phyloP scores from a whole-genome alignment of 1,140 invertebrate genomes.

The Lordiphosa mommai region DNA sequence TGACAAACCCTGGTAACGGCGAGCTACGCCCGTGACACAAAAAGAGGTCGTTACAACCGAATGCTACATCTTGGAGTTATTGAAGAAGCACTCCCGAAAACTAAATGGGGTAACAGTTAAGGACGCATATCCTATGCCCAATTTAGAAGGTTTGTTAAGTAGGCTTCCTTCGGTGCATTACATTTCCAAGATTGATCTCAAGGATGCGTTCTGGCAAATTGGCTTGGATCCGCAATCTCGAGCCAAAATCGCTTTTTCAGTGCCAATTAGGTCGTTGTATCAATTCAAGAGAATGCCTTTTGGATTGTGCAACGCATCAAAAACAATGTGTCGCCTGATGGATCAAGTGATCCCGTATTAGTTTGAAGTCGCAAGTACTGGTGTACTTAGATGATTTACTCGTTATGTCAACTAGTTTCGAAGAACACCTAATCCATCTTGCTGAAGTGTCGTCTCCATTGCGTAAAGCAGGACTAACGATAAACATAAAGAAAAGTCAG shows the following conservation, averaged over 20 bases:
- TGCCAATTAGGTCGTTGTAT: conserved; percentile 63
- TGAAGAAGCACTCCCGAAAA: conserved; percentile 4
- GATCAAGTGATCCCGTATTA: conserved; percentile 5
- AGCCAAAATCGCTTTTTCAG: conserved; percentile 80
- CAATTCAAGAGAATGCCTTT: too few species aligned
- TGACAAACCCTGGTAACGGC: too few species aligned
- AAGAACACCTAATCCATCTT: too few species aligned
- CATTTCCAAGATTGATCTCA: conserved; percentile 14
- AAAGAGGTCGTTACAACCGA: too few species aligned
- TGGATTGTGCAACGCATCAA: conserved; percentile 3
- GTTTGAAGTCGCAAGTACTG: too few species aligned
- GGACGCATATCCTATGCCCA: conserved; percentile 25
- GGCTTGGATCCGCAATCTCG: conserved; percentile 37
- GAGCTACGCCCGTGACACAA: too few species aligned
- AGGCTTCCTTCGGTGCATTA: conserved; percentile 19
- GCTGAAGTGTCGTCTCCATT: too few species aligned
- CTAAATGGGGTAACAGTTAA: conserved; percentile 7
- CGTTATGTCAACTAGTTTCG: too few species aligned
- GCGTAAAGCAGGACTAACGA: too few species aligned
- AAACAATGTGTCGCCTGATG: conserved; percentile 3
- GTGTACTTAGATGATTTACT: too few species aligned
- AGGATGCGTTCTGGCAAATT: conserved; percentile 70
- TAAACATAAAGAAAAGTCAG: too few species aligned
- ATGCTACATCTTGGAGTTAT: conserved; percentile 10
- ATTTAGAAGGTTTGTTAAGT: conserved; percentile 35